Evolutionary conservation across 2,113 vertebrate genomes (phyloP).

Genomic region (Chamaetylas fuelleborni): DNA sequence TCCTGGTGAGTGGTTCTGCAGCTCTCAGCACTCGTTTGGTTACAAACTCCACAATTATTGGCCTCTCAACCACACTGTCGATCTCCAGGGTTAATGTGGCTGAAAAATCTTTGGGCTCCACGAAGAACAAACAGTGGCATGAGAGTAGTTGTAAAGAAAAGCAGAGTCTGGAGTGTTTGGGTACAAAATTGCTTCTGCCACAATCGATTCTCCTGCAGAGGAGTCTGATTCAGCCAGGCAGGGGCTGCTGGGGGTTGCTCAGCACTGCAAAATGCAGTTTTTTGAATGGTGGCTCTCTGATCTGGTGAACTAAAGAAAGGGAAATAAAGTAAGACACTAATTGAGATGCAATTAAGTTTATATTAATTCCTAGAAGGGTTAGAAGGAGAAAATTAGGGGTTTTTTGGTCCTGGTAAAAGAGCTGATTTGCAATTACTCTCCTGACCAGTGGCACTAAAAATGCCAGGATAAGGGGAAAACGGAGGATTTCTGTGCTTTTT

Average conservation of each 20-base stretch:
- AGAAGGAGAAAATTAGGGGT: background rate
- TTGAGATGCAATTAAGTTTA: background rate
- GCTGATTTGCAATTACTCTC: background rate
- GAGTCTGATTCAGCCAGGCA: background rate
- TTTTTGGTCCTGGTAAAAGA: background rate
- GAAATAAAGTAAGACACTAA: background rate
- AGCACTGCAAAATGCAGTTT: background rate
- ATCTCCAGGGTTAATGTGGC: background rate
- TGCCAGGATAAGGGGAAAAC: background rate
- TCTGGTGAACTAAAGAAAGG: background rate
- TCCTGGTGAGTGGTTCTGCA: background rate
- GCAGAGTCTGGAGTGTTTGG: background rate
- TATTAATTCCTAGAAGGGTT: background rate
- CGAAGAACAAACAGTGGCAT: background rate
- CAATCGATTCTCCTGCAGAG: background rate
- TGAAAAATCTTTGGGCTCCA: background rate
- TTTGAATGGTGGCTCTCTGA: background rate
- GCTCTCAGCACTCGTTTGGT: background rate
- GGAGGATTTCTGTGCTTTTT: background rate
- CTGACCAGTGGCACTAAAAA: background rate
- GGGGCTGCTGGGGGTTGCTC: background rate
- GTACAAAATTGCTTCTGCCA: conserved; percentile 6
- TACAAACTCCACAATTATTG: background rate
- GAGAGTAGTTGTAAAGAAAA: background rate
- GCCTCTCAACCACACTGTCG: fast-evolving